Percentiles rank a stretch among this genome's conserved stretches.
These are phyloP conservation scores for Agrochola litura DNA, from an alignment of 2,888 invertebrate genomes.

Conservation along the genomic window DNA sequence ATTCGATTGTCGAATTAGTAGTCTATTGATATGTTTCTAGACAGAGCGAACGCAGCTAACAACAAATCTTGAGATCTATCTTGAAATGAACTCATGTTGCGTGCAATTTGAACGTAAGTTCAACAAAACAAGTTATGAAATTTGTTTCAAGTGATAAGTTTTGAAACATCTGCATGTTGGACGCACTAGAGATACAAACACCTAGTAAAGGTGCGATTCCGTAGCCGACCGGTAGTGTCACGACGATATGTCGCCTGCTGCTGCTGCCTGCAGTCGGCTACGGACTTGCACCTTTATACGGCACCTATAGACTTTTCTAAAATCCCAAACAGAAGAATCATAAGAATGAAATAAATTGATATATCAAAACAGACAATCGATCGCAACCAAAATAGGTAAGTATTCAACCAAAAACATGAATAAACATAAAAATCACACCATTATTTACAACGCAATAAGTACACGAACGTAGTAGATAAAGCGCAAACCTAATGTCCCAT, in stretches of 20 bases:
- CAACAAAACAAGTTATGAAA: neutral
- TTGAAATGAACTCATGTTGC: neutral
- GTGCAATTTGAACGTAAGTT: no score
- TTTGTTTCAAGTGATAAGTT: neutral
- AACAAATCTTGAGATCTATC: neutral
- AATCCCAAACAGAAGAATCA: neutral
- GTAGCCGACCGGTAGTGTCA: no score
- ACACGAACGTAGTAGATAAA: constrained; percentile 32
- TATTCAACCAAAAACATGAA: neutral
- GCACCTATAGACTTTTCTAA: neutral
- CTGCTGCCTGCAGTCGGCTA: no score
- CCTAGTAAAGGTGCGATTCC: no score
- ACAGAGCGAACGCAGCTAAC: no score
- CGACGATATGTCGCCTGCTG: no score
- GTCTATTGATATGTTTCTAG: neutral
- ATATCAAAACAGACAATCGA: neutral
- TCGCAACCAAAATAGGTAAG: neutral
- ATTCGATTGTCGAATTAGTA: no score
- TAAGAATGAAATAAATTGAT: neutral
- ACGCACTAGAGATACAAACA: no score
- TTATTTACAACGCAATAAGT: constrained; percentile 22
- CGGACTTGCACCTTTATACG: no score
- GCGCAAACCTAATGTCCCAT: constrained; percentile 53
- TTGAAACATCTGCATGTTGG: neutral
- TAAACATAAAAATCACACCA: constrained; percentile 9